Evolutionary conservation across 2,888 invertebrate genomes (phyloP), one percentile per base, ranked within the genome.

Genomic region (Exephanes ischioxanthus): DNA sequence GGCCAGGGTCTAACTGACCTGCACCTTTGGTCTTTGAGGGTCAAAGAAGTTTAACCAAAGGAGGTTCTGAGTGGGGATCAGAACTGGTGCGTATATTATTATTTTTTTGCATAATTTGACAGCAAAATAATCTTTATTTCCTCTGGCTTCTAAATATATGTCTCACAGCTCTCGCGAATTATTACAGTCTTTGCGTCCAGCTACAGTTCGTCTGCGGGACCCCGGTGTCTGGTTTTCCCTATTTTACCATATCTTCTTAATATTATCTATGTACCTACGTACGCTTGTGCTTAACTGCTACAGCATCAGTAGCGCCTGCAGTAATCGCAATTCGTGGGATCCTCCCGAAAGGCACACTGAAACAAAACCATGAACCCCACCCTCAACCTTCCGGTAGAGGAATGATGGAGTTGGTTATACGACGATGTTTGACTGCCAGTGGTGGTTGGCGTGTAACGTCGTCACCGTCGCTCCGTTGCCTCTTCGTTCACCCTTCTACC

Each of bases 361-460:
- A 45, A 67, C 70, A 26, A 55, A 80, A 55, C 55, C n/a, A 45
- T 63, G 79, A 75, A 73, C 70, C 71, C 71, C 51, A 72, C 53
- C 71, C 63, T 51, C 71, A 4, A 37, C 79, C 30, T 63, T 63
- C 51, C 66, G 55, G 51, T 63, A 53, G 37, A 72, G 78, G 75
- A 76, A 85, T 71, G 78, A 79, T 71, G 71, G 79, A 75, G 73
- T 70, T 53, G 61, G 77, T 84, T 80, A 75, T 75, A 83, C 76
- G 67, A 85, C 51, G 53, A 75, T 76, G 77, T 77, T 72, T 63
- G 77, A 72, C 77, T 83, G 83, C 67, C 61, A 68, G 76, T 71
- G 58, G 67, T 53, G 51, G 61, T 76, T 63, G 55, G 66, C 70
- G 33, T 79, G 77, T 83, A 80, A 83, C 85, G 53, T 80, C 71